A percentile compares a stretch with the other conserved stretches of the same genome.
Conservation (phyloP, 2,113 vertebrate species). For the Ondatra zibethicus region DNA sequence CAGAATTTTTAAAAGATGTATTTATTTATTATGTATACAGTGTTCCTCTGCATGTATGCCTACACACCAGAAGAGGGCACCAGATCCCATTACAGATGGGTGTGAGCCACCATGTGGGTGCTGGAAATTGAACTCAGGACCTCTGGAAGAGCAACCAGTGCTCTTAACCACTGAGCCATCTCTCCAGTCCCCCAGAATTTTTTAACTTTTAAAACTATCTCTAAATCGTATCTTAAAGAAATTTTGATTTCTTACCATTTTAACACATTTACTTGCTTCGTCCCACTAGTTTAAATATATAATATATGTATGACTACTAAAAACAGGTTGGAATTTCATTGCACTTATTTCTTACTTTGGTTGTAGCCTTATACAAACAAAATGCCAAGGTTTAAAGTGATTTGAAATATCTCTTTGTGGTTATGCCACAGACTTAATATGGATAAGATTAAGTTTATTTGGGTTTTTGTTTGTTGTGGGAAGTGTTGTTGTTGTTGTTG, state of each 20-base stretch:
- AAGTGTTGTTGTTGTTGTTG: not conserved
- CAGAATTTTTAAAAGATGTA: not conserved
- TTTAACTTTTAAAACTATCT: conserved; percentile 38
- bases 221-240: conserved; percentile 52
- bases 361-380: conserved; percentile 18
- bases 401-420: conserved; percentile 40
- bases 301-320: conserved; percentile 1
- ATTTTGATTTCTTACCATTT: not conserved
- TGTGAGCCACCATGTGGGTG: no score
- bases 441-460: conserved; percentile 39
- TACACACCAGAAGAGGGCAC: no score
- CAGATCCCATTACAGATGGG: no score
- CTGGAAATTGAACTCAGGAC: no score
- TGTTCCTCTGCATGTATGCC: no score
- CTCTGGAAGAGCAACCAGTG: no score
- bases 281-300: conserved; percentile 5
- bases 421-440: conserved; percentile 17
- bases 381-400: conserved; percentile 21
- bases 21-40: no score
- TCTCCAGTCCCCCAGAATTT: no score
- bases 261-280: conserved; percentile 27
- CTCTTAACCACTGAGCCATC: no score
- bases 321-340: conserved; percentile 41
- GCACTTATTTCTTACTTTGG: conserved; percentile 6
- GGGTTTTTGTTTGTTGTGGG: not conserved